Percentiles rank a stretch among this genome's conserved stretches.
Evolutionary conservation across 2,797 vertebrate species (phyloP).

Genomic region (Poecilia velifera): DNA sequence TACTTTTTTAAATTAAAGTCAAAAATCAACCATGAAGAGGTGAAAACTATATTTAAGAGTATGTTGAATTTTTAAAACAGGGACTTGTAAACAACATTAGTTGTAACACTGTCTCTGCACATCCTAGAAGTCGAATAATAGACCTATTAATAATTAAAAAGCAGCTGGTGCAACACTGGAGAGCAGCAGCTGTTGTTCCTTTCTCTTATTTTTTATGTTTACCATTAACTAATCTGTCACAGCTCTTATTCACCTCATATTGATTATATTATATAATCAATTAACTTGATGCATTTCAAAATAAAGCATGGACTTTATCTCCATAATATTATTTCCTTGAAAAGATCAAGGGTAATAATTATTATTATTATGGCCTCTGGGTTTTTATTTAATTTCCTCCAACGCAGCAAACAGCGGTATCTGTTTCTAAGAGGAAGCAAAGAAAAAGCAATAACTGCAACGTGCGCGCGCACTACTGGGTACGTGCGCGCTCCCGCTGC

Average conservation of each 20-base stretch:
- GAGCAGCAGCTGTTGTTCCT: not conserved
- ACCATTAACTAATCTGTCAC: not conserved
- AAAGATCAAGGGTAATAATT: too few relatives aligned
- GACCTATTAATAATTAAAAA: not conserved
- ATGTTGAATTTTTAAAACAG: not conserved
- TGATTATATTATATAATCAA: not conserved
- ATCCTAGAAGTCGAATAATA: not conserved
- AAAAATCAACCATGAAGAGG: not conserved
- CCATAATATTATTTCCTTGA: not conserved
- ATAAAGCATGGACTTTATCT: not conserved
- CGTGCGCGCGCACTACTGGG: conserved; percentile 47
- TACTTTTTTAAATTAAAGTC: not conserved
- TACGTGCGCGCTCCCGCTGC: conserved; percentile 74
- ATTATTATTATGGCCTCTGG: not conserved
- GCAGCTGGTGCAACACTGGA: not conserved
- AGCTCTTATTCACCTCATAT: not conserved
- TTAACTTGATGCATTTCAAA: not conserved
- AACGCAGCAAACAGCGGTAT: not conserved
- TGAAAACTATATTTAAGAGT: not conserved
- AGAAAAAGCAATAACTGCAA: not conserved
- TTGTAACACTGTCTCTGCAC: not conserved
- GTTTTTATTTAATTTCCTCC: not conserved
- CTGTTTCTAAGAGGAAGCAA: conserved; percentile 15
- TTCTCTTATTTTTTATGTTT: not conserved
- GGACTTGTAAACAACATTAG: not conserved